Evolutionary conservation across 2,888 invertebrate genomes (phyloP).

Genomic region (Pristionchus mayeri): DNA sequence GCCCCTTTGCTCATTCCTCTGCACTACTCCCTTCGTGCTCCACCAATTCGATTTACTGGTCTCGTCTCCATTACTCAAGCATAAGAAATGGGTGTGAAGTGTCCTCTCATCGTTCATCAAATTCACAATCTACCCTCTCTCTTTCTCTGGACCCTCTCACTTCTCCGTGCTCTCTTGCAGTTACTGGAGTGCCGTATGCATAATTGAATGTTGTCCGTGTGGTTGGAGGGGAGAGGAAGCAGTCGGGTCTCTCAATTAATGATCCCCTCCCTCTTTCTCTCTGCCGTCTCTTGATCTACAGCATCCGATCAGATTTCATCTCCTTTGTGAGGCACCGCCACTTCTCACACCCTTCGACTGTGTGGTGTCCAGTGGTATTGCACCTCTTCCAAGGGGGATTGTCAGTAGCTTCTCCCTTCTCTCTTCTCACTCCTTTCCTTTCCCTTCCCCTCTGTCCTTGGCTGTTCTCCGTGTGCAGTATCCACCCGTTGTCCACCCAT

Average conservation of each 20-base stretch:
- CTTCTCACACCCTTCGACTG: slow-evolving; percentile 6
- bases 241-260: not conserved
- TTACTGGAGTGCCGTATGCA: slow-evolving; percentile 18
- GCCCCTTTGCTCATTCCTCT: not conserved
- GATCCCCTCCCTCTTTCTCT: not conserved
- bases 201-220: slow-evolving; percentile 42
- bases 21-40: not conserved
- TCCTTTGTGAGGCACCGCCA: slow-evolving; percentile 33
- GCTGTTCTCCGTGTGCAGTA: not conserved
- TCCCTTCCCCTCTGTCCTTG: not conserved
- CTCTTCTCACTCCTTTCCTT: not conserved
- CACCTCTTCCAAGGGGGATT: not conserved
- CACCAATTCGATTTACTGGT: slow-evolving; percentile 25
- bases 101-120: slow-evolving; percentile 31
- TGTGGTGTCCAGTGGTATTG: not conserved
- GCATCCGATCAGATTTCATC: slow-evolving; percentile 36
- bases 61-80: slow-evolving; percentile 17
- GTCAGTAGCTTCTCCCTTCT: not conserved
- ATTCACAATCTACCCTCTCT: slow-evolving; percentile 3
- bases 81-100: slow-evolving; percentile 14
- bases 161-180: not conserved
- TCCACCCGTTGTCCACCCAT: slow-evolving; percentile 29
- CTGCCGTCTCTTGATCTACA: slow-evolving; percentile 21
- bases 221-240: slow-evolving; percentile 22
- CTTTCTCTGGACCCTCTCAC: slow-evolving; percentile 14